Percentiles rank a stretch among this genome's conserved stretches.
These are phyloP conservation scores for Philopotamus ludificatus DNA, from an alignment of 1,140 invertebrate genomes.

Conservation along the genomic window DNA sequence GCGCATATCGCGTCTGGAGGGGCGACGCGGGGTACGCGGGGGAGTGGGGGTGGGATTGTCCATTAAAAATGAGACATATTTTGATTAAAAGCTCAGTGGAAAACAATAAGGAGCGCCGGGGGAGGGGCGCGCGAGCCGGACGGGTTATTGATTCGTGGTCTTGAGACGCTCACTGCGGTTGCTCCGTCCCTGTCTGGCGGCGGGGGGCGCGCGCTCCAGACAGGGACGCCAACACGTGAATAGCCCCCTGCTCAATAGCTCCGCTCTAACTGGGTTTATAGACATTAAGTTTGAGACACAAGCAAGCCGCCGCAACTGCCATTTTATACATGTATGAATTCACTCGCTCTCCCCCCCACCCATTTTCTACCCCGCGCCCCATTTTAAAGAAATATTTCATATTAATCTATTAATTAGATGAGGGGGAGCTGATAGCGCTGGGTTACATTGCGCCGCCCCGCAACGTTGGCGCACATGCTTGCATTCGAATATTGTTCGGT, in stretches of 20 bases:
- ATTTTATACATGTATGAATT: constrained; percentile 15
- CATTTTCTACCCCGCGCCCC: background rate
- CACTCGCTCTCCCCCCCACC: background rate
- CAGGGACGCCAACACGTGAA: constrained; percentile 4
- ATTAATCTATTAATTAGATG: too few species aligned
- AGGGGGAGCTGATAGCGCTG: too few species aligned
- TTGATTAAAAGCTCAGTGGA: constrained; percentile 21
- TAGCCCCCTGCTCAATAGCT: constrained; percentile 13
- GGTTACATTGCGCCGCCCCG: too few species aligned
- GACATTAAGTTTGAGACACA: constrained; percentile 29
- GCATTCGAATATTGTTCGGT: too few species aligned
- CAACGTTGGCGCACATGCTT: too few species aligned
- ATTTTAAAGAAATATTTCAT: too few species aligned
- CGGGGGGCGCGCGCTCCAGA: background rate
- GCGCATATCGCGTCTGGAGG: too few species aligned
- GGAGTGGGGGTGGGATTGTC: too few species aligned
- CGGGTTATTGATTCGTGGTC: constrained; percentile 34
- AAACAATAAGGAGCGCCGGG: constrained; percentile 13
- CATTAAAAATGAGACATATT: constrained; percentile 18
- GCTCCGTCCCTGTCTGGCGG: constrained; percentile 25
- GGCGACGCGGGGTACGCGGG: too few species aligned
- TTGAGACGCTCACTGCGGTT: constrained; percentile 41
- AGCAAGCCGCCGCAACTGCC: constrained; percentile 22
- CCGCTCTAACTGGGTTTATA: constrained; percentile 23
- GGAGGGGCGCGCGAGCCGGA: constrained; percentile 7